phyloP scores from a whole-genome alignment of 2,113 vertebrate genomes.

The Genyomyrus donnyi region DNA sequence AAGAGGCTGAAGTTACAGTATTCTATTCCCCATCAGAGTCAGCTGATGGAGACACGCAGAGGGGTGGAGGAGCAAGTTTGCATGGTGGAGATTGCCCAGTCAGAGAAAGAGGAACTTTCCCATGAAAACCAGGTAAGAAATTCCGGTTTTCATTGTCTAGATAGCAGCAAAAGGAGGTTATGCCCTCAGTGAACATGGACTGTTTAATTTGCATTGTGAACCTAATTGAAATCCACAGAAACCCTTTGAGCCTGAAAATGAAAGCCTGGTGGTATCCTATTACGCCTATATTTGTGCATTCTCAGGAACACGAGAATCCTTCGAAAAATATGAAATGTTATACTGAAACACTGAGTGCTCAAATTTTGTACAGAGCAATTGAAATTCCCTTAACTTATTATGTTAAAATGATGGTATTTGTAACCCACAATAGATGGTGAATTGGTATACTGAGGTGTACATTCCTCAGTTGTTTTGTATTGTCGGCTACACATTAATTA shows the following conservation, averaged over 20 bases:
- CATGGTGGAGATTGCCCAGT: slow-evolving; percentile 1
- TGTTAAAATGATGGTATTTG: background rate
- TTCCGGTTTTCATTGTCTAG: background rate
- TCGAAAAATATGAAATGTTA: background rate
- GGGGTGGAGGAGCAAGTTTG: slow-evolving; percentile 28
- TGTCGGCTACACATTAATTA: background rate
- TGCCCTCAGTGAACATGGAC: background rate
- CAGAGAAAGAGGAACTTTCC: slow-evolving; percentile 41
- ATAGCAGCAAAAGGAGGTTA: background rate
- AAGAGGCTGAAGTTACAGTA: background rate
- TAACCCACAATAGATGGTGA: background rate
- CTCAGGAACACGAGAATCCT: background rate
- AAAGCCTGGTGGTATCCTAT: background rate
- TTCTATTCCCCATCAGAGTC: slow-evolving; percentile 33
- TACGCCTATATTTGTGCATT: background rate
- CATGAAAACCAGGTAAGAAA: slow-evolving; percentile 44
- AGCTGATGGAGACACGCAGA: slow-evolving; percentile 29
- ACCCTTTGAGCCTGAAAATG: background rate
- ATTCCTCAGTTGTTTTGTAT: background rate
- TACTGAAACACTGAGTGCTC: background rate
- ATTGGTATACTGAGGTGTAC: background rate
- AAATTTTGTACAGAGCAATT: background rate
- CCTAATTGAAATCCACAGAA: background rate
- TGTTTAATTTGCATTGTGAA: background rate
- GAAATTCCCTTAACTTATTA: background rate